Evolutionary conservation across 2,113 vertebrate genomes (phyloP), one percentile per base, ranked within the genome.

Genomic region (Silurus glanis): DNA sequence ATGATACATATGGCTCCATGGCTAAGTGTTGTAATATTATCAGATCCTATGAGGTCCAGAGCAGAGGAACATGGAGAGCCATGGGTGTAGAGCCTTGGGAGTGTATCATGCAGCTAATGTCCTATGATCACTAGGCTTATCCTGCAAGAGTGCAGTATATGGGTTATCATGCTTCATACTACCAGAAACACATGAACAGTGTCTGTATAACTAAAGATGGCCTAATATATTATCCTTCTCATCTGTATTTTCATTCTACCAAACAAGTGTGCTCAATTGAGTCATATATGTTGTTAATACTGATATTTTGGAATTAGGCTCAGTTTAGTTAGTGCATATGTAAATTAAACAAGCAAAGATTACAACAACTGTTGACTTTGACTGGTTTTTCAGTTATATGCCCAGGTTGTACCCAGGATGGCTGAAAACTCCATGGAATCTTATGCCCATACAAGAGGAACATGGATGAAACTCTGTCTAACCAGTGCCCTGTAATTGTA

Each of bases 401-500:
- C 37, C 2, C 37, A 37, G 37, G 37, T 55, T 56, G 19, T 58
- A 78, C 67, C 61, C n/a, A 76, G 61, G 25, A 28, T 53, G 53
- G 25, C 19, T 23, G 55, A 69, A 71, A 83, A 78, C 67, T 83
- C 81, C 55, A 89, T 51, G 25, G 71, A 89, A 49, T 76, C 80
- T 69, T 61, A 55, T 75, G 62, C 69, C 86, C 71, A 85, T 82
- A 92, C 92, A 92, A 92, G 94, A 92, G 92, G 91, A 89, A 90
- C 91, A 91, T 93, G 92, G 90, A 86, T 90, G 85, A 92, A 89
- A 92, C 93, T 93, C 89, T 88, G 92, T 88, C 92, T 92, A 82
- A 83, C 90, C 90, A 86, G 92, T 93, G 91, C 91, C 92, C 93
- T 94, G 92, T 96, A 96, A 96, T 96, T 94, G 92, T 96, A 97